A percentile compares a stretch with the other conserved stretches of the same genome.
Conservation (phyloP, 2,888 invertebrate genomes). For the Zaprionus obscuricornis region DNA sequence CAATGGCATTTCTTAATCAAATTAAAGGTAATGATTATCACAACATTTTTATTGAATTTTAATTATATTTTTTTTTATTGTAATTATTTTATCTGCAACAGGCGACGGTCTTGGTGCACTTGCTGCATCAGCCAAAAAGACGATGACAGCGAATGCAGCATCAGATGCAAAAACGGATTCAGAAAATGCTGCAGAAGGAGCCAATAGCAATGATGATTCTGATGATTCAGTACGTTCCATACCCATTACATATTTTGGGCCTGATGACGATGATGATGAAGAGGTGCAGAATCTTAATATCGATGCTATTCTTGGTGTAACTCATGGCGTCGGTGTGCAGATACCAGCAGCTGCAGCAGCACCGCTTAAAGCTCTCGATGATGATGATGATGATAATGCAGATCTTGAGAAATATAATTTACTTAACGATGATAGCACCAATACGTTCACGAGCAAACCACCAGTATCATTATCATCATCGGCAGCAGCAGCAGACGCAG, state of each 20-base stretch:
- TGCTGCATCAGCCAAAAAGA: no score
- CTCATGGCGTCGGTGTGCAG: neutral
- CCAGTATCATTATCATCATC: neutral
- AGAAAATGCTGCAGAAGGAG: conserved; percentile 9
- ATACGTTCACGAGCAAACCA: conserved; percentile 55
- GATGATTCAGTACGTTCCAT: conserved; percentile 82
- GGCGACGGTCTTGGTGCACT: no score
- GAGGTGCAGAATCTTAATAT: conserved; percentile 44
- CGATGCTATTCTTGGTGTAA: no score
- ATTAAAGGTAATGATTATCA: conserved; percentile 79
- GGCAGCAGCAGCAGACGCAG: conserved; percentile 1
- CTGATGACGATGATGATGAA: conserved; percentile 77
- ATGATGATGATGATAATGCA: conserved; percentile 46
- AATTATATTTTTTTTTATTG: neutral
- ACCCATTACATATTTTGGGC: conserved; percentile 82
- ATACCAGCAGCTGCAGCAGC: neutral
- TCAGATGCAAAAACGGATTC: conserved; percentile 9
- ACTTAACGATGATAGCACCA: conserved; percentile 64
- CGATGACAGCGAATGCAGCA: neutral
- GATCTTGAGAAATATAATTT: conserved; percentile 65
- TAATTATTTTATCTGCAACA: neutral
- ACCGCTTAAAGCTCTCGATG: conserved; percentile 9
- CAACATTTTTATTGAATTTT: no score
- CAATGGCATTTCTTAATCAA: conserved; percentile 89
- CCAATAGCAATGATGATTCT: conserved; percentile 64